Conservation (phyloP, 2,797 vertebrate species). For the Morelia viridis region DNA sequence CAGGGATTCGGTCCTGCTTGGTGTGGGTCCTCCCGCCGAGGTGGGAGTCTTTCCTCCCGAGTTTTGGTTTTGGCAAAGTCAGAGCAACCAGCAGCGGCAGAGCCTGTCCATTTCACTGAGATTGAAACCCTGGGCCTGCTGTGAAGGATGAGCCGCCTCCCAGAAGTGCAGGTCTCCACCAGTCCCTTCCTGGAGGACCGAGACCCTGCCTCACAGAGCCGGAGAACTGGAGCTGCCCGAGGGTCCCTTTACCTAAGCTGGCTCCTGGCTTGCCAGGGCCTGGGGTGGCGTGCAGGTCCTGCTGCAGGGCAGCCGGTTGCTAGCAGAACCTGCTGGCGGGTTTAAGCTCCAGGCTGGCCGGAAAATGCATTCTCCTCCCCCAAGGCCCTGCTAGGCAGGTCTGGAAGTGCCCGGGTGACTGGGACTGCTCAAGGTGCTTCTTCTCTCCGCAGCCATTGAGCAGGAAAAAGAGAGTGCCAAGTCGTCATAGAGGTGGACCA, state of each 20-base stretch:
- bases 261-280: background rate
- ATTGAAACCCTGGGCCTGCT: background rate
- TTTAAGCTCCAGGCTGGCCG: background rate
- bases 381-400: background rate
- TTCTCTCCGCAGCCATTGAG: slow-evolving; percentile 65
- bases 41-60: background rate
- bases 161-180: background rate
- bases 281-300: background rate
- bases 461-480: slow-evolving; percentile 71
- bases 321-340: background rate
- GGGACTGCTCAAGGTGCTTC: background rate
- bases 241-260: background rate
- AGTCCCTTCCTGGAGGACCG: background rate
- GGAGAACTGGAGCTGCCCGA: background rate
- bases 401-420: background rate
- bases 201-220: accelerated
- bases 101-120: background rate
- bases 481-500: slow-evolving; percentile 62
- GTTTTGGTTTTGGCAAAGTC: background rate
- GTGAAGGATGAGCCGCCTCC: background rate
- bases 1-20: background rate
- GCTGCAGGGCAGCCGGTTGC: background rate
- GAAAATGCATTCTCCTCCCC: background rate
- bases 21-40: no score
- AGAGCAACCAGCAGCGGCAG: accelerated